A percentile compares a stretch with the other conserved stretches of the same genome.
phyloP scores from a whole-genome alignment of 2,797 vertebrate genomes.

The Enteromius trimaculatus region DNA sequence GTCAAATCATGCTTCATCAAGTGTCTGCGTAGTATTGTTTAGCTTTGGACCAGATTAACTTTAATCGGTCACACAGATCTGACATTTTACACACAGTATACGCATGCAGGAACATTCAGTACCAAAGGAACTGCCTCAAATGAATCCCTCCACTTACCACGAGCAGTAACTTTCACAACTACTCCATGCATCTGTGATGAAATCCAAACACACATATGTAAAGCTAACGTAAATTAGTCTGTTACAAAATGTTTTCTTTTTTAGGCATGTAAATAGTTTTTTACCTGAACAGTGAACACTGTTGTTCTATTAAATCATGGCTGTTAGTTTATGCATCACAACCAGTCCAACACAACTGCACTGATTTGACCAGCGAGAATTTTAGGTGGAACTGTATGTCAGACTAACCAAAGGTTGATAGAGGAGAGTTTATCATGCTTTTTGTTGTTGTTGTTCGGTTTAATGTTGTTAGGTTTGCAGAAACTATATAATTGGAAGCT shows the following conservation, averaged over 20 bases:
- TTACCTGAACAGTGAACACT: not conserved
- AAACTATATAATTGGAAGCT: not conserved
- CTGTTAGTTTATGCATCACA: not conserved
- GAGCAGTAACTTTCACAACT: not conserved
- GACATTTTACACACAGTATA: conserved; percentile 16
- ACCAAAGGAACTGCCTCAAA: not conserved
- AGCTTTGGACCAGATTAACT: conserved; percentile 21
- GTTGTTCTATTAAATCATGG: not conserved
- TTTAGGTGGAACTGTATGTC: not conserved
- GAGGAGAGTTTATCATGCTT: not conserved
- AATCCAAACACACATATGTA: not conserved
- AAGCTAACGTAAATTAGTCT: not conserved
- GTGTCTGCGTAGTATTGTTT: not conserved
- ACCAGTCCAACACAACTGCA: not conserved
- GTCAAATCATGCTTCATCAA: conserved; percentile 12
- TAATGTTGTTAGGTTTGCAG: not conserved
- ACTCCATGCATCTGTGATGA: not conserved
- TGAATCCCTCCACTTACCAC: not conserved
- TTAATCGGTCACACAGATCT: conserved; percentile 22
- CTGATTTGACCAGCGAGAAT: not conserved
- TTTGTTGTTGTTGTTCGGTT: not conserved
- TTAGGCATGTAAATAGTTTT: not conserved
- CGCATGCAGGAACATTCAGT: conserved; percentile 15
- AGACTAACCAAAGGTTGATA: not conserved
- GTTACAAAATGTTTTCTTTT: not conserved